Evolutionary conservation across 1,140 invertebrate genomes (phyloP).

Genomic region (Eufriesea mexicana): DNA sequence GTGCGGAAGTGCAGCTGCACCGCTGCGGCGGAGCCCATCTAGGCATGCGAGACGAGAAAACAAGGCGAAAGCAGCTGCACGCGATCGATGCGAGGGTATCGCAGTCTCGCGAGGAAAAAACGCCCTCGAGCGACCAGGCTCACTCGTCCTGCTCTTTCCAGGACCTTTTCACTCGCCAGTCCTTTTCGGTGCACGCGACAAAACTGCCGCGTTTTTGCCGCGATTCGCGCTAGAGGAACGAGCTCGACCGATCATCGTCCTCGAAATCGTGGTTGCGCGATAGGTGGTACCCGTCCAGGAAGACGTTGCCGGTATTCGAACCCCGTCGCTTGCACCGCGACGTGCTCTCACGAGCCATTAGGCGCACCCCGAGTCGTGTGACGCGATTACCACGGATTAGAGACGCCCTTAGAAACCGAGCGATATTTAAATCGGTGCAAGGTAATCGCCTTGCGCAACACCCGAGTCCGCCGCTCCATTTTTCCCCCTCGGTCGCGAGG

Average conservation of each 20-base stretch:
- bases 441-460: constrained; percentile 5
- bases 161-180: too few relatives aligned
- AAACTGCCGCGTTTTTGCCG: too few relatives aligned
- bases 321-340: too few relatives aligned
- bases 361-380: neutral
- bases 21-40: neutral
- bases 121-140: neutral
- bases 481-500: too few relatives aligned
- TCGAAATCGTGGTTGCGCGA: too few relatives aligned
- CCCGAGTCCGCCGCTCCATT: too few relatives aligned
- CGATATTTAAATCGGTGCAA: neutral
- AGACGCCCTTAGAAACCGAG: neutral
- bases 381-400: neutral
- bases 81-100: constrained; percentile 15
- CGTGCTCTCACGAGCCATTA: neutral
- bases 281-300: too few relatives aligned
- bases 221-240: too few relatives aligned
- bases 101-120: neutral
- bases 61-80: constrained; percentile 13
- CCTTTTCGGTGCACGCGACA: too few relatives aligned
- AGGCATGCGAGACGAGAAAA: constrained; percentile 36
- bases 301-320: too few relatives aligned
- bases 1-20: constrained; percentile 20
- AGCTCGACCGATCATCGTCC: too few relatives aligned
- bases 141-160: too few relatives aligned